Conservation (phyloP, 2,113 vertebrate species). For the Tringa solitaria region DNA sequence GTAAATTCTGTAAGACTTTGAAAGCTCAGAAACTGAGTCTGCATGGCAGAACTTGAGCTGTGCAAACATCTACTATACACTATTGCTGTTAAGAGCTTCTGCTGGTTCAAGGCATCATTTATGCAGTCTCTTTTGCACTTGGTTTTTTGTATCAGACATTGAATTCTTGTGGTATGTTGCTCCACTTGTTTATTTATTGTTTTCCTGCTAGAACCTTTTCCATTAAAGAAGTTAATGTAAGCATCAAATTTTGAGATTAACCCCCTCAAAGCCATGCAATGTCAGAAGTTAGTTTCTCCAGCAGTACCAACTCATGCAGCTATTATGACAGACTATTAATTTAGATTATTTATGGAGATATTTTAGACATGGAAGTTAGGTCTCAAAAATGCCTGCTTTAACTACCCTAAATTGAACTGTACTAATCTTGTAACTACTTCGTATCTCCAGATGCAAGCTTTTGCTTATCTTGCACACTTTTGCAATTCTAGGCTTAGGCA, state of each 20-base stretch:
- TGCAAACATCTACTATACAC: background rate
- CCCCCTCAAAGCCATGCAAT: background rate
- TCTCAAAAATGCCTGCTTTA: background rate
- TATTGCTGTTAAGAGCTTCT: background rate
- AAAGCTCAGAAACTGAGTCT: background rate
- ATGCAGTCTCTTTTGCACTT: background rate
- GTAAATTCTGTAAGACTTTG: background rate
- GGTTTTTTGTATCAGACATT: background rate
- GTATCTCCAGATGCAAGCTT: background rate
- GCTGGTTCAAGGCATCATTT: background rate
- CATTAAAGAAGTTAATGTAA: background rate
- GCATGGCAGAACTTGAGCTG: background rate
- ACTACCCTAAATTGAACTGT: background rate
- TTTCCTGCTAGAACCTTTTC: background rate
- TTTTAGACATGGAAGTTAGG: background rate
- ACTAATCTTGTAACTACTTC: background rate
- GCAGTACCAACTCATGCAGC: background rate
- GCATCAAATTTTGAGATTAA: background rate
- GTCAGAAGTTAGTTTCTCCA: background rate
- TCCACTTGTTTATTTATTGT: background rate
- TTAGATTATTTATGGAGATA: background rate
- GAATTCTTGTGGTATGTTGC: background rate
- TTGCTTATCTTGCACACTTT: background rate
- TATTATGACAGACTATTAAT: background rate
- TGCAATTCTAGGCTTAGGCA: background rate